Conservation (phyloP, 2,797 vertebrate genomes). For the Arctocebus calabarensis region DNA sequence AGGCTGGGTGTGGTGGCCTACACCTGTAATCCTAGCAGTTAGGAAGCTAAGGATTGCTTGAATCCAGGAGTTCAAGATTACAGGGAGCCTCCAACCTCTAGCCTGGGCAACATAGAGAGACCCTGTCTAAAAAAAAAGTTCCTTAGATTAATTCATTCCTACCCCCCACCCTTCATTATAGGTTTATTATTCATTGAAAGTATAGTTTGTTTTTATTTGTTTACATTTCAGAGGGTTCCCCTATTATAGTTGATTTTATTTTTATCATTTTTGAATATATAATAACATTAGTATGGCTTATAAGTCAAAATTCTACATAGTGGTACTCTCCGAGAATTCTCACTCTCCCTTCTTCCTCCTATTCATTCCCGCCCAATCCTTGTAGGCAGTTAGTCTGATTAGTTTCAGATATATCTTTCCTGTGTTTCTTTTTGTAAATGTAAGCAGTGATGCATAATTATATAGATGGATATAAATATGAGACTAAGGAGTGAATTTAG, state of each 20-base stretch:
- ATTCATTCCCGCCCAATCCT: background rate
- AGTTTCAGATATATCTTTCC: background rate
- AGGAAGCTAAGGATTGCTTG: background rate
- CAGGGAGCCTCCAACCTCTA: background rate
- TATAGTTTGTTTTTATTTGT: slow-evolving; percentile 20
- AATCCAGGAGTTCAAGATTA: background rate
- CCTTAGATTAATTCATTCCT: background rate
- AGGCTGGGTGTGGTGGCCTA: background rate
- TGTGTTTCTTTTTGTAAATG: slow-evolving; percentile 28
- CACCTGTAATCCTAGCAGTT: background rate
- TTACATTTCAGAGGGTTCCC: background rate
- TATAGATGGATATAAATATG: background rate
- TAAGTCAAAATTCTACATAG: slow-evolving; percentile 18
- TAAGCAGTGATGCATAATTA: background rate
- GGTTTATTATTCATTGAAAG: slow-evolving; percentile 11
- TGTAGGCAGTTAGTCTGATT: background rate
- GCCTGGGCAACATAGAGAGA: background rate
- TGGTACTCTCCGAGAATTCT: background rate
- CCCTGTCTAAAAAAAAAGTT: background rate
- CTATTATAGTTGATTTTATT: slow-evolving; percentile 32
- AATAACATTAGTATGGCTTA: background rate
- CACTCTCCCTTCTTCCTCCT: background rate
- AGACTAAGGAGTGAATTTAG: background rate
- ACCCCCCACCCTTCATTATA: background rate
- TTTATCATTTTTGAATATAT: background rate